Evolutionary conservation across 2,113 vertebrate genomes (phyloP), one percentile per base, ranked within the genome.

Genomic region (Chamaetylas fuelleborni): DNA sequence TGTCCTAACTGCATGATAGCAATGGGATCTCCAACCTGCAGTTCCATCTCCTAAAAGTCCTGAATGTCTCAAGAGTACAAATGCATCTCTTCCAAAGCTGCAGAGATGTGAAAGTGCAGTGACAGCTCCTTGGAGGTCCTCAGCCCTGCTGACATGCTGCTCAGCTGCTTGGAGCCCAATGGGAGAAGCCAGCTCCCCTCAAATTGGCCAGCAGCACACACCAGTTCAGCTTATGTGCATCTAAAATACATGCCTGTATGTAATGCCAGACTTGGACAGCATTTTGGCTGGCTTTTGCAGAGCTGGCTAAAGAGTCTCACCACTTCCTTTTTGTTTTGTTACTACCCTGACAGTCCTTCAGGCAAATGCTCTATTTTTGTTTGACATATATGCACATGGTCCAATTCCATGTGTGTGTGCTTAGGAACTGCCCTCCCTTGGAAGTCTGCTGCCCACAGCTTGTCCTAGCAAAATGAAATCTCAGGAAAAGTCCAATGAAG

Each of bases 281-380:
- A 48, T 92, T 88, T 91, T 97, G 94, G 92, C 90, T 95, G 92
- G 58, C 78, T 95, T 95, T 73, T 90, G 66, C 54, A 34, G 78
- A 92, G 74, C 74, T 93, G 93, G 90, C 87, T 93, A 23, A 86
- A 66, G 73, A 73, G 62, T 73, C 54, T 94, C 71, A 81, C 93
- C 74, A 73, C 85, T 91, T 95, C 91, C 79, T 83, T 94, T 95
- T 78, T 36, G 47, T 80, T 91, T 73, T 82, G 84, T 93, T 90
- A 56, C 66, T 95, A 19, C 34, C 58, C 74, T 82, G 71, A 72
- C 81, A 73, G 69, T 77, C 50, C 71, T 90, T 77, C 60, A 81
- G 90, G 85, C 71, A 88, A 95, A 62, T 24, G 67, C 64, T 95
- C 58, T 92, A 4, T 88, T 94, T 95, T 87, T 83, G 15, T 94